phyloP scores from a whole-genome alignment of 23 tunicate species.

The Aplidium turbinatum region DNA sequence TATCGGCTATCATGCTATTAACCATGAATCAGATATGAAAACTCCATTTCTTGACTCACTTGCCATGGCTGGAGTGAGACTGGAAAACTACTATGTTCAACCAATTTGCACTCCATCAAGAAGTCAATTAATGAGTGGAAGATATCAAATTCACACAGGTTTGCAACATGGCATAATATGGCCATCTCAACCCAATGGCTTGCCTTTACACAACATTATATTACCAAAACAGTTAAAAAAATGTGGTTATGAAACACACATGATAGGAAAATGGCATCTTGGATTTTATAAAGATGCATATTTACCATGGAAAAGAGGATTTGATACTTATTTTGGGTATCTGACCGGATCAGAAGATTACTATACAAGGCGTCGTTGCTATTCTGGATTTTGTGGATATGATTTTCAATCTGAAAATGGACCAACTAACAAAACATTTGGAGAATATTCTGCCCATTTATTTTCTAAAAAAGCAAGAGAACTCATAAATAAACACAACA shows the following conservation, averaged over 20 bases:
- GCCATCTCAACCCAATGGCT: constrained; percentile 40
- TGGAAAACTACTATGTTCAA: constrained; percentile 89
- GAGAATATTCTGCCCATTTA: constrained; percentile 39
- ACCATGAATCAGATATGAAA: constrained; percentile 49
- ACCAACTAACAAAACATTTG: constrained; percentile 40
- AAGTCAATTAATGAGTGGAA: constrained; percentile 81
- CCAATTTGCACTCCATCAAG: constrained; percentile 83
- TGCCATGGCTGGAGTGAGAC: constrained; percentile 55
- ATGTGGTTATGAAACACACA: constrained; percentile 77
- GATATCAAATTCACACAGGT: constrained; percentile 82
- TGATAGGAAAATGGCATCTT: constrained; percentile 88
- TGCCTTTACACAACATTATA: constrained; percentile 57
- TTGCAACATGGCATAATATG: constrained; percentile 61
- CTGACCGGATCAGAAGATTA: constrained; percentile 35
- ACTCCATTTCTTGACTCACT: constrained; percentile 86
- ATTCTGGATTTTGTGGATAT: constrained; percentile 26
- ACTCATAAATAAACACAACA: constrained; percentile 24
- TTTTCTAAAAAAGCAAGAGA: constrained; percentile 37
- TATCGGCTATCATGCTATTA: constrained; percentile 46
- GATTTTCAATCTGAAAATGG: constrained; percentile 30
- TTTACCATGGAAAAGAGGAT: constrained; percentile 70
- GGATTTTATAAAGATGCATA: constrained; percentile 66
- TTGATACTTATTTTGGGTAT: constrained; percentile 50
- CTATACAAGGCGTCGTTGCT: constrained; percentile 13
- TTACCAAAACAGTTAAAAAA: constrained; percentile 54